Evolutionary conservation across 2,113 vertebrate genomes (phyloP), one percentile per base, ranked within the genome.

Genomic region (Calonectris borealis): DNA sequence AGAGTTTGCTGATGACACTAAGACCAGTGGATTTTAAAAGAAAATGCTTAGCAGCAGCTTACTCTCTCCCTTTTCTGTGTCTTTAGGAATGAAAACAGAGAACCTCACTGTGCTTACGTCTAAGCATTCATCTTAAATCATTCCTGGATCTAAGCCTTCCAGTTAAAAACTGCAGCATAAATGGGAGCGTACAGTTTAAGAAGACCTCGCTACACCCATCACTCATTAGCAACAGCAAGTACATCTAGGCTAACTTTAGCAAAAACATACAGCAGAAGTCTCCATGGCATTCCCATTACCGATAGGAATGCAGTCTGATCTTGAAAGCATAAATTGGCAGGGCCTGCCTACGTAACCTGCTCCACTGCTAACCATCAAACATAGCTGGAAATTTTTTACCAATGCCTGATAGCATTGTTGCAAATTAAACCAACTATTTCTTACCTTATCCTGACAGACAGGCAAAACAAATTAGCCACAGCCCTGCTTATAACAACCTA

Each of bases 271-370:
- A 62, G 31, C 54, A 55, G 17, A 42, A 85, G 14, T 48, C 80
- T 77, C 52, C 42, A 6, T 5, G 18, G 34, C 51, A 61, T 76
- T 64, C 52, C 61, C 11, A 25, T 21, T 24, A n/a, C 55, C 0
- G 0, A 27, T 0, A 68, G n/a, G n/a, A 87, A 40, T 0, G 0
- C 2, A 65, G 13, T 6, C 65, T 42, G 24, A 65, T 34, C 29
- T 51, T 5, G 0, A 82, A 72, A 87, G 25, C 14, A 85, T 40
- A 71, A 68, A 65, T 11, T 71, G 26, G 6, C 16, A 52, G 36
- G 17, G 40, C 31, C 38, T 87, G 44, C 81, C 52, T 27, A 16
- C 5, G 1, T 40, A 86, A 58, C 14, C 32, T 77, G 26, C 20
- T 84, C 29, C 20, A 5, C 40, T 62, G 46, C 29, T 71, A 69